phyloP scores from a whole-genome alignment of 2,888 invertebrate species.

The Scrobipalpa costella region DNA sequence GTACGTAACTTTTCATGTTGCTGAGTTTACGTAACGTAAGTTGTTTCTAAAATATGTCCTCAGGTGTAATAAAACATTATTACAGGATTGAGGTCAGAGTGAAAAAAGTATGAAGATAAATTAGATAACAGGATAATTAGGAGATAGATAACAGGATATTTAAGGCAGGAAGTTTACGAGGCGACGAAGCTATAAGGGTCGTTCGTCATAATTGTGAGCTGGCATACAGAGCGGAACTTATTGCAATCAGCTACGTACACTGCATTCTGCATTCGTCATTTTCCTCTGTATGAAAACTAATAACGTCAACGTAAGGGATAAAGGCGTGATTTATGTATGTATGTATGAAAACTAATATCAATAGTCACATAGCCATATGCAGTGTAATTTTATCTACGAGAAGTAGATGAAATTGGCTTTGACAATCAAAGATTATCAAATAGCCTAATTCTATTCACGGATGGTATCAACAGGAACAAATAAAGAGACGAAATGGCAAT shows the following conservation, averaged over 20 bases:
- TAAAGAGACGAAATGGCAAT: too few species aligned
- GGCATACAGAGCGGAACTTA: background rate
- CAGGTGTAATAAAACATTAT: background rate
- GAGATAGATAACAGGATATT: background rate
- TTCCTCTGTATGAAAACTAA: background rate
- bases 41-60: too few species aligned
- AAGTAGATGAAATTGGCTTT: background rate
- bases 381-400: too few species aligned
- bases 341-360: background rate
- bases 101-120: background rate
- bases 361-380: background rate
- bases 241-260: background rate
- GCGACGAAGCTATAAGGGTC: background rate
- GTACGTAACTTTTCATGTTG: background rate
- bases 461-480: too few species aligned
- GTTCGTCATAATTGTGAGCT: constrained; percentile 1
- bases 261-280: background rate
- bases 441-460: too few species aligned
- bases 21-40: background rate
- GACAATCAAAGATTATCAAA: background rate
- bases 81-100: background rate
- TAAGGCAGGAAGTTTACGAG: background rate
- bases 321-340: too few species aligned
- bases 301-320: too few species aligned
- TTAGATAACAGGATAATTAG: background rate